Evolutionary conservation across 2,113 vertebrate species (phyloP).

Genomic region (Cepphus grylle): DNA sequence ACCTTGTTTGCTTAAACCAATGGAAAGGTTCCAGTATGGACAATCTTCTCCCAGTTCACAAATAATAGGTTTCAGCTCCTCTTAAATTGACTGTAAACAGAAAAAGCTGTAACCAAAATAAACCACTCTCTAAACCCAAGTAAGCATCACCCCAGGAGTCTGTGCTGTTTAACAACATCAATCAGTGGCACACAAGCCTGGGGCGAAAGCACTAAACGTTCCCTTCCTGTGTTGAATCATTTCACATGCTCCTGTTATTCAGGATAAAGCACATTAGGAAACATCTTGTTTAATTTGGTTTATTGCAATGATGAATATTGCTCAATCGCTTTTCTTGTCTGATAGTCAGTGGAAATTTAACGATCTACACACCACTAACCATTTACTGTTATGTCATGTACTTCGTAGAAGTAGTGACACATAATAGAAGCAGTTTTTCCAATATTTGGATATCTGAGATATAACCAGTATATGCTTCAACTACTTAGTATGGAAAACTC

Average conservation of each 20-base stretch:
- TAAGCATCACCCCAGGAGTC: neutral
- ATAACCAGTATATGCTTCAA: neutral
- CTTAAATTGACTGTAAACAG: neutral
- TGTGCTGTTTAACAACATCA: neutral
- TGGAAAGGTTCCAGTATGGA: neutral
- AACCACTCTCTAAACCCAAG: neutral
- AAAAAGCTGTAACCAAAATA: conserved; percentile 16
- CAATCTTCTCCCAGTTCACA: neutral
- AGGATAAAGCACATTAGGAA: neutral
- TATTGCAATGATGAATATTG: neutral
- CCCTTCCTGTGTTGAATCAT: neutral
- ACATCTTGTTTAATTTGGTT: neutral
- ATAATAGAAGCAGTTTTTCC: neutral
- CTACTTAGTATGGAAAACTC: neutral
- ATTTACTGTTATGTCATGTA: neutral
- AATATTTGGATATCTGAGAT: neutral
- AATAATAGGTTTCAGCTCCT: neutral
- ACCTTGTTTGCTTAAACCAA: neutral
- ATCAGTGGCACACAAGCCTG: neutral
- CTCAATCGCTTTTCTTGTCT: neutral
- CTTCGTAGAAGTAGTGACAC: neutral
- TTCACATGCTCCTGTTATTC: neutral
- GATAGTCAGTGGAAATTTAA: neutral
- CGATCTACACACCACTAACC: neutral
- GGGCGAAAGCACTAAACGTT: neutral